Evolutionary conservation across 2,888 invertebrate species (phyloP).

Genomic region (Incurvaria masculella): DNA sequence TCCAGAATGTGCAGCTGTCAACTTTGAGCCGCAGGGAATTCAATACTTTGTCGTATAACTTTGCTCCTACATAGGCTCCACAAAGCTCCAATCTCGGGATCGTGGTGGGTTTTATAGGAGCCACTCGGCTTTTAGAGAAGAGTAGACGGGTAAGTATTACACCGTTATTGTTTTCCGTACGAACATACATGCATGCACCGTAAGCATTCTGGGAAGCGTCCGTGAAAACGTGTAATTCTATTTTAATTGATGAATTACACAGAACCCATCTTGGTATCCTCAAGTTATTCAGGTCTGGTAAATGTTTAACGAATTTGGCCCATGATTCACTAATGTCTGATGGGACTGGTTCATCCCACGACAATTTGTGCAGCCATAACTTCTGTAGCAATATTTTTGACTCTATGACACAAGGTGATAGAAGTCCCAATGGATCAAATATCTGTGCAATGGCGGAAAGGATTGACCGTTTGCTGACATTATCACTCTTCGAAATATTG

Average conservation of each 20-base stretch:
- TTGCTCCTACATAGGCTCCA: conserved; percentile 19
- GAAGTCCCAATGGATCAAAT: conserved; percentile 19
- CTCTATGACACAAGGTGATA: conserved; percentile 15
- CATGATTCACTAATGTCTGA: conserved; percentile 2
- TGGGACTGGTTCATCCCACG: conserved; percentile 17
- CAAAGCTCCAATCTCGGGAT: conserved; percentile 23
- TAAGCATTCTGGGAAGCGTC: conserved; percentile 21
- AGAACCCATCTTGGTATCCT: conserved; percentile 10
- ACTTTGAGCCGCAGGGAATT: conserved; percentile 13
- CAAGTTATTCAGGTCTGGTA: conserved; percentile 6
- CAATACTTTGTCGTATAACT: conserved; percentile 17
- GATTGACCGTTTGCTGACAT: conserved; percentile 15
- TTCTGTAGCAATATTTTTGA: conserved; percentile 18
- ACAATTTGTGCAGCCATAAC: conserved; percentile 17
- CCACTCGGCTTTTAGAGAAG: conserved; percentile 18
- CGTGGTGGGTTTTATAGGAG: conserved; percentile 18
- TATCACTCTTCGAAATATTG: conserved; percentile 7
- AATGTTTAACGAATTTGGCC: conserved; percentile 1
- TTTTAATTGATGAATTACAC: conserved; percentile 8
- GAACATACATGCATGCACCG: conserved; percentile 19
- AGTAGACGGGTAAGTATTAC: conserved; percentile 13
- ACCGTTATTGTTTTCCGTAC: conserved; percentile 10
- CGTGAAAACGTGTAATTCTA: conserved; percentile 19
- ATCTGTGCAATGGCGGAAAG: conserved; percentile 14
- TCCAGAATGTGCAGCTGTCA: conserved; percentile 16